Evolutionary conservation across 1,140 invertebrate genomes (phyloP).

Genomic region (Gonatopus flavifemur): DNA sequence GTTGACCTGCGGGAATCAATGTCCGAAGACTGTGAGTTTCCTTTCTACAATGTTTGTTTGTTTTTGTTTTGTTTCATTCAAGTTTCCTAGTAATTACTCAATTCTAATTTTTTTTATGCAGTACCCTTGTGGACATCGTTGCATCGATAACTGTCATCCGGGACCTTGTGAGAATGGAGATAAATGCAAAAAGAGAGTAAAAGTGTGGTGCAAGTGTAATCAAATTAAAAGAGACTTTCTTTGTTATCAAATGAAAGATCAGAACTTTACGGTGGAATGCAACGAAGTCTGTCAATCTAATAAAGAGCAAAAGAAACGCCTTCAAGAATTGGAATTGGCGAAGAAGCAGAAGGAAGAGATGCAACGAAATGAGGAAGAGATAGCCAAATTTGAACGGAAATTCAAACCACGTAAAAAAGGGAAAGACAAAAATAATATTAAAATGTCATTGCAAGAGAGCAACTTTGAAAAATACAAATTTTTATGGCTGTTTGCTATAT

Average conservation of each 20-base stretch:
- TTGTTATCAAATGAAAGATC: conserved; percentile 66
- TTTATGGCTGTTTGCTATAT: conserved; percentile 9
- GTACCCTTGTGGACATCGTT: conserved; percentile 67
- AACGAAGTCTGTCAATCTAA: conserved; percentile 65
- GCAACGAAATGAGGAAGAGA: conserved; percentile 66
- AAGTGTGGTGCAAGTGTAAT: conserved; percentile 76
- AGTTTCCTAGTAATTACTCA: background rate
- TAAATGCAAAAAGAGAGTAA: conserved; percentile 77
- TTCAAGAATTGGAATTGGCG: conserved; percentile 58
- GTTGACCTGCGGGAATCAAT: conserved; percentile 79
- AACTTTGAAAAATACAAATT: background rate
- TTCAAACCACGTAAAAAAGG: conserved; percentile 64
- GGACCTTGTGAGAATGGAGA: conserved; percentile 48
- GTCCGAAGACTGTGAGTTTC: conserved; percentile 75
- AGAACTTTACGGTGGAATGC: conserved; percentile 61
- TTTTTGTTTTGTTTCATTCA: background rate
- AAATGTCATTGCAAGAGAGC: background rate
- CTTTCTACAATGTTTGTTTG: background rate
- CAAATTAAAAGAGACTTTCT: conserved; percentile 75
- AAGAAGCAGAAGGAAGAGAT: conserved; percentile 64
- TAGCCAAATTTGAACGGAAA: conserved; percentile 74
- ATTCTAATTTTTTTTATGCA: conserved; percentile 41
- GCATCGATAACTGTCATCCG: conserved; percentile 68
- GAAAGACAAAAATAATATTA: conserved; percentile 40
- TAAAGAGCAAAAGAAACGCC: conserved; percentile 58